Evolutionary conservation across 2,113 vertebrate species (phyloP).

Genomic region (Phoenicopterus ruber): DNA sequence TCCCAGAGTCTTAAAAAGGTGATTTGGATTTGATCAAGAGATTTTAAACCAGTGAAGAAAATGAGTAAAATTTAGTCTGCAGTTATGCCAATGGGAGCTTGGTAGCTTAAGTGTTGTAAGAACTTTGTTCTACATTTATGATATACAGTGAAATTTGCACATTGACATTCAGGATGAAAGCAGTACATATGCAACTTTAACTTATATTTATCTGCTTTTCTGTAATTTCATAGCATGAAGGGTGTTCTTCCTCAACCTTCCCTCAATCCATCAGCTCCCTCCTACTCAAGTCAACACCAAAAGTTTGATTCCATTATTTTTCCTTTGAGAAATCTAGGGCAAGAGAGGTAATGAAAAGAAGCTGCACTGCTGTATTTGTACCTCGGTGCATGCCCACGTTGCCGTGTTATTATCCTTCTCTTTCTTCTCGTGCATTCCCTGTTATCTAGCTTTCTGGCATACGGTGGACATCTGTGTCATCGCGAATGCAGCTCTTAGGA

Average conservation of each 20-base stretch:
- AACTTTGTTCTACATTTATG: background rate
- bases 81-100: background rate
- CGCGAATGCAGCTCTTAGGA: background rate
- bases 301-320: background rate
- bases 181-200: background rate
- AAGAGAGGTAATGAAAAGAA: background rate
- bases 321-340: background rate
- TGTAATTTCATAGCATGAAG: background rate
- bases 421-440: background rate
- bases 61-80: constrained; percentile 17
- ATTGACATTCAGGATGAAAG: background rate
- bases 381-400: background rate
- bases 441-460: background rate
- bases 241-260: background rate
- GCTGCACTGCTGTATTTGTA: background rate
- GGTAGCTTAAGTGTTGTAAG: background rate
- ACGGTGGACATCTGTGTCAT: background rate
- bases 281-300: background rate
- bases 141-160: background rate
- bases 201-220: background rate
- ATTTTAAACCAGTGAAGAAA: constrained; percentile 25
- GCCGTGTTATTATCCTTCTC: background rate
- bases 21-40: constrained; percentile 32
- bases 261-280: background rate
- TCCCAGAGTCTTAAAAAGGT: constrained; percentile 17